Base-by-base conservation (phyloP, 2,888 invertebrate species). In the Diabrotica balteata region DNA sequence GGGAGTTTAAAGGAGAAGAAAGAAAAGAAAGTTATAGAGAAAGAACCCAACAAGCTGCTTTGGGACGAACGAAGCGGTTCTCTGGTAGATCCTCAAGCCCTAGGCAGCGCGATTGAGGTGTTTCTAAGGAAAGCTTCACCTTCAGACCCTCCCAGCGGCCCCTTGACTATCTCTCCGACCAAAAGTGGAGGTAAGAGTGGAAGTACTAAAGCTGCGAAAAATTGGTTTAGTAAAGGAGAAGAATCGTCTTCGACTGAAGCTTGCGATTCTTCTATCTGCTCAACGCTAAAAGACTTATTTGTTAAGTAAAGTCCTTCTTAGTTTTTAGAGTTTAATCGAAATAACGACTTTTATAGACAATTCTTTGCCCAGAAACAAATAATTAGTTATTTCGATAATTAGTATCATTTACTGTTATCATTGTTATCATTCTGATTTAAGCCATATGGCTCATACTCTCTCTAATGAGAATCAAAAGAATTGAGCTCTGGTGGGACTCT, bases 41-140 rank as follows among this genome's bases (percentile, higher is more conserved):
- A 77, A 53, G 82, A 82, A 52, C 77, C 78, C 76, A 68, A 77
- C 52, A 90, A 90, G 67, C 91, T 92, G 42, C 84, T 92, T 2
- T 92, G 92, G 92, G 93, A 93, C 76, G 90, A 89, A 59, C 87
- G 88, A n/a, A 90, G 91, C 52, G 92, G 92, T 7, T 91, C 94
- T 0, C 88, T 93, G 50, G 91, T 92, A 6, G 94, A 94, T 80
- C 91, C 94, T 2, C 91, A 92, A 78, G 90, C 92, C 0, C 86
- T 94, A 47, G 94, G 94, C 42, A 93, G 90, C 79, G 94, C 94
- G 44, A 94, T 94, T 73, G 94, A 94, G 84, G 94, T 92, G 45
- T 94, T 93, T 79, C 85, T 94, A 49, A 88, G 88, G 79, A 89
- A 87, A 84, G 87, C 86, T 74, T 87, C 85, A 72, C 86, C 84